Evolutionary conservation across 2,797 vertebrate genomes (phyloP).

Genomic region (Catharus ustulatus): DNA sequence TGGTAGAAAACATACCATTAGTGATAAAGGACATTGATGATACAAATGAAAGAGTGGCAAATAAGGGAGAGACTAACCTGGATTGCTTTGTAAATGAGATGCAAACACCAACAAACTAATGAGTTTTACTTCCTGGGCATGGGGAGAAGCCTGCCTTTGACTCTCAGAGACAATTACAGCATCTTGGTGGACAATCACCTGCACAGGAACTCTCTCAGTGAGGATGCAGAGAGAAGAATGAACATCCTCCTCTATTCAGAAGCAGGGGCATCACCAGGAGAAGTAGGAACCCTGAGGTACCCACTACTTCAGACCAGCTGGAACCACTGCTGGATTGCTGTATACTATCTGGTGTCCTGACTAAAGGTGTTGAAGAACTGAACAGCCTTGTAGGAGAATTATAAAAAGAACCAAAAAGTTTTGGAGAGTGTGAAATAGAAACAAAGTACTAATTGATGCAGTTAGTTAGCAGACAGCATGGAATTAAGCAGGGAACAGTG

Average conservation of each 20-base stretch:
- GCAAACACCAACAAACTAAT: background rate
- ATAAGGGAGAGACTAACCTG: background rate
- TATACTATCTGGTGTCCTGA: background rate
- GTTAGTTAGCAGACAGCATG: slow-evolving; percentile 4
- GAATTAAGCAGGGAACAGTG: background rate
- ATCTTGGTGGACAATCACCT: background rate
- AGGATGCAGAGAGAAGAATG: background rate
- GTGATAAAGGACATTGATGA: background rate
- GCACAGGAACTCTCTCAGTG: background rate
- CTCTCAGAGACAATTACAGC: background rate
- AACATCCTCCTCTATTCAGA: background rate
- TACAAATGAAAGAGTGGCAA: background rate
- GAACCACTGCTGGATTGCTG: background rate
- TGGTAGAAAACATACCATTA: background rate
- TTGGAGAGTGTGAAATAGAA: background rate
- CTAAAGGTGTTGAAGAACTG: background rate
- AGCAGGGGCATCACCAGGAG: background rate
- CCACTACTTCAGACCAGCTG: background rate
- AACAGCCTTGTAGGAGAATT: background rate
- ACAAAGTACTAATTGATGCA: background rate
- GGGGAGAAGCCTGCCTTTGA: background rate
- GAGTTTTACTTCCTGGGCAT: background rate
- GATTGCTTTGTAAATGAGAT: background rate
- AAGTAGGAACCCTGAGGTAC: background rate
- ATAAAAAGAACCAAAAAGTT: background rate